A percentile compares a stretch with the other conserved stretches of the same genome.
Evolutionary conservation across 2,797 vertebrate genomes (phyloP).

Genomic region (Acestrorhynchus altus): DNA sequence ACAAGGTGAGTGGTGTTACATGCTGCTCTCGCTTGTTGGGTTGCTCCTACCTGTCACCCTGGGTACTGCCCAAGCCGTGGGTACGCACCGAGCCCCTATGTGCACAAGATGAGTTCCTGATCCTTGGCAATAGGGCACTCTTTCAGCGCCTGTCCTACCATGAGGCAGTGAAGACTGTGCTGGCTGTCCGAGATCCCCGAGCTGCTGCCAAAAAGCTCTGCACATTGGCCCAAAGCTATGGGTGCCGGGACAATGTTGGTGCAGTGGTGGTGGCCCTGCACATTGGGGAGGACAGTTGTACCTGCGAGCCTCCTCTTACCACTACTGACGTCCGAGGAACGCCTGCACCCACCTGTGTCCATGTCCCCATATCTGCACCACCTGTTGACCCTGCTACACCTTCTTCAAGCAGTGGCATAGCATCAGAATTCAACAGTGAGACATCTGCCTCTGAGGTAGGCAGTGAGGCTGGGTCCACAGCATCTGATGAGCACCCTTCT

Average conservation of each 20-base stretch:
- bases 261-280: conserved; percentile 89
- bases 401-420: conserved; percentile 89
- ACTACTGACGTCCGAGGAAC: conserved; percentile 73
- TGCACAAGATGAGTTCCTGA: conserved; percentile 91
- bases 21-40: conserved; percentile 95
- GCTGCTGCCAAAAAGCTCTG: conserved; percentile 96
- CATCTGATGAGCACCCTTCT: conserved; percentile 88
- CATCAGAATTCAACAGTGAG: conserved; percentile 93
- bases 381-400: conserved; percentile 79
- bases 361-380: conserved; percentile 67
- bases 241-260: conserved; percentile 93
- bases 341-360: conserved; percentile 61
- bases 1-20: conserved; percentile 97
- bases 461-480: conserved; percentile 94
- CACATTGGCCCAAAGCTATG: conserved; percentile 94
- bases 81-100: conserved; percentile 88
- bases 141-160: conserved; percentile 89
- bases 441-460: conserved; percentile 93
- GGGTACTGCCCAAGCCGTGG: conserved; percentile 93
- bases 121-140: conserved; percentile 92
- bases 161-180: conserved; percentile 88
- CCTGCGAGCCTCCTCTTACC: conserved; percentile 83
- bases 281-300: conserved; percentile 89
- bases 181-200: conserved; percentile 85
- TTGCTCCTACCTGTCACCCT: conserved; percentile 93